Evolutionary conservation across 35 echinoderm and acorn worm genomes (phyloP).

Genomic region (Lytechinus variegatus): DNA sequence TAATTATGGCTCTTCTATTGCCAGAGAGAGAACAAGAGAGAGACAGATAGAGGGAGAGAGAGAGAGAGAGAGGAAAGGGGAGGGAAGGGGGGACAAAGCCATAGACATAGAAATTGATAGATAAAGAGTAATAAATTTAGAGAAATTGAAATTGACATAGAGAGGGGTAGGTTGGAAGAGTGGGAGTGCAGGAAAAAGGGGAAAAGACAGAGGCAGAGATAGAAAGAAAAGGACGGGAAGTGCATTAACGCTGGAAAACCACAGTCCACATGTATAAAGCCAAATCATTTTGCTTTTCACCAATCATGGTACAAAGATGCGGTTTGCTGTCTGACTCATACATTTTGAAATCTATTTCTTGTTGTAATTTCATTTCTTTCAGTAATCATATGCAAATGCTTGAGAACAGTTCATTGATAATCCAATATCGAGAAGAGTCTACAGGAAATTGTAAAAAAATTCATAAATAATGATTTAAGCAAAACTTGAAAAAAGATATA

Average conservation of each 20-base stretch:
- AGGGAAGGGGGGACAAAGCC: too few relatives aligned
- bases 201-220: too few relatives aligned
- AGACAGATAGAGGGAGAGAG: not conserved
- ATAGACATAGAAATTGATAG: too few relatives aligned
- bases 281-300: conserved; percentile 3
- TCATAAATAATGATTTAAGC: too few relatives aligned
- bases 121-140: too few relatives aligned
- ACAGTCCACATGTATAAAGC: not conserved
- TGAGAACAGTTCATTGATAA: not conserved
- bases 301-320: not conserved
- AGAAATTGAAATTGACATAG: too few relatives aligned
- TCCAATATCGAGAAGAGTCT: not conserved
- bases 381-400: not conserved
- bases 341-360: not conserved
- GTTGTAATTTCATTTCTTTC: not conserved
- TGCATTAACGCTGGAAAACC: not conserved
- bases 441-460: not conserved
- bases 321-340: not conserved
- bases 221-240: too few relatives aligned
- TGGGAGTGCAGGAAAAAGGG: too few relatives aligned
- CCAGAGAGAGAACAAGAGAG: not conserved
- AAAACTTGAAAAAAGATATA: too few relatives aligned
- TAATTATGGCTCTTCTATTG: not conserved
- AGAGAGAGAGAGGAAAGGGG: too few relatives aligned
- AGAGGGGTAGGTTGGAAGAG: too few relatives aligned